Percentiles rank a stretch among this genome's conserved stretches.
These are phyloP conservation scores for Phortica okadai DNA, from an alignment of 2,888 invertebrate species.

Conservation along the genomic window DNA sequence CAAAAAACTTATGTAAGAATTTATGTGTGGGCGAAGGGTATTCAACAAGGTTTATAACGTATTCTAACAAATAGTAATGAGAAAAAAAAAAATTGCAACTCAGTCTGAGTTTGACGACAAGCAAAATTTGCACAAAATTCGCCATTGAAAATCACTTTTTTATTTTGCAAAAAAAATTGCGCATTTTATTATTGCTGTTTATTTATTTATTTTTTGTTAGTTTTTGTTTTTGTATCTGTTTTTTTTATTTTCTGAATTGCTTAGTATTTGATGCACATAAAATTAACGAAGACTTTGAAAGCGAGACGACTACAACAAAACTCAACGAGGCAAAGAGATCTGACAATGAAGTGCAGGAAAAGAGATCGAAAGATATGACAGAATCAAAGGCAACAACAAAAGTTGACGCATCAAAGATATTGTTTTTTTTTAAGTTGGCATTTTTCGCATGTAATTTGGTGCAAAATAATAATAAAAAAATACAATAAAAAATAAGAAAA, in stretches of 20 bases:
- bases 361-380: conserved; percentile 28
- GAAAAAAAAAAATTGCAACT: not conserved
- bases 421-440: conserved; percentile 63
- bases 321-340: conserved; percentile 43
- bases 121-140: conserved; percentile 13
- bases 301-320: conserved; percentile 36
- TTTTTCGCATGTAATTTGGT: conserved; percentile 71
- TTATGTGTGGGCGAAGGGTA: not conserved
- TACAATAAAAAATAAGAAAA: conserved; percentile 2
- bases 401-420: conserved; percentile 33
- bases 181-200: conserved; percentile 28
- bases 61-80: not conserved
- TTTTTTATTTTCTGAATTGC: conserved; percentile 56
- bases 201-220: conserved; percentile 38
- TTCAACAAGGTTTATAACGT: not conserved
- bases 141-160: conserved; percentile 24
- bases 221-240: conserved; percentile 50
- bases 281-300: conserved; percentile 59
- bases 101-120: not conserved
- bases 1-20: not conserved
- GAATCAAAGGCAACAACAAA: conserved; percentile 49
- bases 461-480: conserved; percentile 16
- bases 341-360: conserved; percentile 4
- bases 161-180: conserved; percentile 3
- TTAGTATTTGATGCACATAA: conserved; percentile 63